These are phyloP conservation scores for Ennomos erosarius DNA, from an alignment of 2,888 invertebrate species.

Conservation along the genomic window DNA sequence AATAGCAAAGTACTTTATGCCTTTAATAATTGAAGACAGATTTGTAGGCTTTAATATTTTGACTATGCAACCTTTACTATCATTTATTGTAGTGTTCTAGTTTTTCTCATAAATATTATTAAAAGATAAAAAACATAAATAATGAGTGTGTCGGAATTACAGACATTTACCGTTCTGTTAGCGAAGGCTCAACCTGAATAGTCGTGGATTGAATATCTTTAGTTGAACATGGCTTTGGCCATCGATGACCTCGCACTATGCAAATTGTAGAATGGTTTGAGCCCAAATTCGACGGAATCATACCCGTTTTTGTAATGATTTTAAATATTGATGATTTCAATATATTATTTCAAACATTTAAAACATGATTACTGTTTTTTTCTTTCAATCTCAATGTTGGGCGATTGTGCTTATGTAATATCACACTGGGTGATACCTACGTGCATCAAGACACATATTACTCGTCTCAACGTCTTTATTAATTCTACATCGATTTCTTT, in stretches of 20 bases:
- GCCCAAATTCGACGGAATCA: conserved; percentile 15
- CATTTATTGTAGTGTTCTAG: too few relatives aligned
- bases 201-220: conserved; percentile 47
- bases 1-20: too few relatives aligned
- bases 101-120: not conserved
- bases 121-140: conserved; percentile 27
- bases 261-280: conserved; percentile 41
- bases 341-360: too few relatives aligned
- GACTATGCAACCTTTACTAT: too few relatives aligned
- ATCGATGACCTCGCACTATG: conserved; percentile 42
- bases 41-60: too few relatives aligned
- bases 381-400: conserved; percentile 24
- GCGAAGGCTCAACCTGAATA: conserved; percentile 46
- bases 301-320: conserved; percentile 21
- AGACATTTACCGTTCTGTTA: conserved; percentile 47
- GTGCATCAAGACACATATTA: conserved; percentile 50
- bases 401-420: not conserved
- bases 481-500: conserved; percentile 55
- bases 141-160: conserved; percentile 47
- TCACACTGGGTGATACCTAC: conserved; percentile 39
- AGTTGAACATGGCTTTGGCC: conserved; percentile 42
- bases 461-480: conserved; percentile 46
- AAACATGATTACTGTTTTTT: conserved; percentile 13
- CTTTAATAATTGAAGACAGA: too few relatives aligned
- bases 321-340: too few relatives aligned